These are phyloP conservation scores for Hypomecis punctinalis DNA, from an alignment of 2,888 invertebrate species.

Conservation along the genomic window DNA sequence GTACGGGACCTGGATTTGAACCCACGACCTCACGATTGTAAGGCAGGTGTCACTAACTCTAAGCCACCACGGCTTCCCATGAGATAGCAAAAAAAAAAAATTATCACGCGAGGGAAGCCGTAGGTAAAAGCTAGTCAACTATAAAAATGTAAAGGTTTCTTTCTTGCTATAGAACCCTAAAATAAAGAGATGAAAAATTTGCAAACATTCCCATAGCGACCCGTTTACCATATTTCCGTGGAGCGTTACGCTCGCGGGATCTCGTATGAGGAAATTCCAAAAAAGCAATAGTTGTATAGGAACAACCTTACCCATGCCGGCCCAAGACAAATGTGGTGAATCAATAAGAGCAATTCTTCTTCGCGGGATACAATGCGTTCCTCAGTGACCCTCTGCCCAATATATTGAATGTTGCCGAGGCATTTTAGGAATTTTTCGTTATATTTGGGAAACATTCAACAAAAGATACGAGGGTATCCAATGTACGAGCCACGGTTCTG, in stretches of 20 bases:
- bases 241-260: not conserved
- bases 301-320: conserved; percentile 11
- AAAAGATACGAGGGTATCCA: conserved; percentile 68
- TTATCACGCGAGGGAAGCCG: too few species aligned
- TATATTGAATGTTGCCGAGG: conserved; percentile 61
- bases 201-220: not conserved
- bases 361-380: conserved; percentile 27
- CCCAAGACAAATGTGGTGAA: conserved; percentile 21
- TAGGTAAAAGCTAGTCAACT: too few species aligned
- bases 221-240: not conserved
- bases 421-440: conserved; percentile 64
- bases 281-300: conserved; percentile 9
- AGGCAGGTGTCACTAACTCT: too few species aligned
- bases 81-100: too few species aligned
- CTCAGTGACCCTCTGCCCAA: conserved; percentile 49
- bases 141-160: too few species aligned
- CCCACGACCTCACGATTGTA: too few species aligned
- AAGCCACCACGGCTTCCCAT: too few species aligned
- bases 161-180: too few species aligned
- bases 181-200: not conserved
- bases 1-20: too few species aligned
- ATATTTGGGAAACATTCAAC: conserved; percentile 64
- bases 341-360: conserved; percentile 29
- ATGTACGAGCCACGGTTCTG: conserved; percentile 59
- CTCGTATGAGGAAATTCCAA: conserved; percentile 7